Conservation (phyloP, 2,888 invertebrate species). For the Eugnorisma glareosa region DNA sequence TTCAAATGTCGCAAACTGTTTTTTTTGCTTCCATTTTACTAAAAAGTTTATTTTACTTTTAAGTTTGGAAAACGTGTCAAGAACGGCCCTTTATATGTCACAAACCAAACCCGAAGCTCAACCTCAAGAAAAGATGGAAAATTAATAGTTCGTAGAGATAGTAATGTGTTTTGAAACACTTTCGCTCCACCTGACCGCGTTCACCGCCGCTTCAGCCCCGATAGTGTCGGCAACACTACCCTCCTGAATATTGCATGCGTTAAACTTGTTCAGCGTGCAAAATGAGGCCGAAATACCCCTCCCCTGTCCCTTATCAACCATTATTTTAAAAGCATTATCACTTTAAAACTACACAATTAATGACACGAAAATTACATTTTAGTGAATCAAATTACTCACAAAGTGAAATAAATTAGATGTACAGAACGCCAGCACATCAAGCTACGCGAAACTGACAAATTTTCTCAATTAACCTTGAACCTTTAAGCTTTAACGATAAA, state of each 20-base stretch:
- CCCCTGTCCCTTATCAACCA: conserved; percentile 43
- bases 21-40: conserved; percentile 8
- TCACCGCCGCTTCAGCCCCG: conserved; percentile 38
- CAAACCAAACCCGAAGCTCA: not conserved
- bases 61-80: not conserved
- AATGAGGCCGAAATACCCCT: conserved; percentile 57
- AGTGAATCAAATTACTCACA: conserved; percentile 9
- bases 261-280: conserved; percentile 67
- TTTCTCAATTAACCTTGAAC: too few relatives aligned
- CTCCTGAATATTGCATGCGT: conserved; percentile 70
- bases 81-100: not conserved
- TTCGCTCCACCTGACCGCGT: conserved; percentile 48
- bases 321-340: conserved; percentile 64
- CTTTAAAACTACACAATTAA: conserved; percentile 31
- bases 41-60: not conserved
- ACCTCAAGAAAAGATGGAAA: conserved; percentile 15
- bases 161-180: conserved; percentile 50
- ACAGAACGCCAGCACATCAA: too few relatives aligned
- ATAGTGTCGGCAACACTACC: conserved; percentile 60
- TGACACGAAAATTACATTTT: conserved; percentile 35
- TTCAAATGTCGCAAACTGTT: conserved; percentile 17
- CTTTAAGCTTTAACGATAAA: too few relatives aligned
- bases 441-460: too few relatives aligned
- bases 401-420: conserved; percentile 21
- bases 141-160: conserved; percentile 15